phyloP scores from a whole-genome alignment of 2,113 vertebrate species.

The Zapornia atra region DNA sequence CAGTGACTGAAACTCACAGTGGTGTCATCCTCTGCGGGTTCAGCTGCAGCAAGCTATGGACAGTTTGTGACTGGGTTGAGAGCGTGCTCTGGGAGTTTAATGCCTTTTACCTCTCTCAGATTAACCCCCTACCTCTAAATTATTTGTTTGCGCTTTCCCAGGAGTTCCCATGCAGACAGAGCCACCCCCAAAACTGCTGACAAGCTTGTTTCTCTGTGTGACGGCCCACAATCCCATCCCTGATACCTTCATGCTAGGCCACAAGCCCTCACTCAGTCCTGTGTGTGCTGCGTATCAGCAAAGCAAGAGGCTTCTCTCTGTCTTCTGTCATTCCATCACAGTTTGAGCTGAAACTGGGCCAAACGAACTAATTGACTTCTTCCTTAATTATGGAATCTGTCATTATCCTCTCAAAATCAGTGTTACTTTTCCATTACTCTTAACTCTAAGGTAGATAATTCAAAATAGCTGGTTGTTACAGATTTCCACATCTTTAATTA shows the following conservation, averaged over 20 bases:
- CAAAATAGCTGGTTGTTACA: neutral
- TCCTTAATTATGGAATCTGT: neutral
- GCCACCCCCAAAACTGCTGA: neutral
- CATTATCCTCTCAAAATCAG: constrained; percentile 33
- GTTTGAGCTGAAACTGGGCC: neutral
- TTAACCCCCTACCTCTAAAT: neutral
- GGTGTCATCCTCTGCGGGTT: neutral
- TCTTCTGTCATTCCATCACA: neutral
- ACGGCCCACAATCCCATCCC: neutral
- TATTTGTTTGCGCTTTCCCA: neutral
- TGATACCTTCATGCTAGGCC: rapidly evolving
- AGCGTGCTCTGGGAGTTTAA: neutral
- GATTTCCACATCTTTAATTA: neutral
- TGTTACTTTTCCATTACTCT: neutral
- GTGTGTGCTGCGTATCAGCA: neutral
- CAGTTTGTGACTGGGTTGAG: neutral
- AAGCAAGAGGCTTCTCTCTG: neutral
- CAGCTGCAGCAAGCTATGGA: neutral
- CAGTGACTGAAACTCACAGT: neutral
- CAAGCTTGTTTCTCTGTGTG: rapidly evolving
- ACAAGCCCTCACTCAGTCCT: rapidly evolving
- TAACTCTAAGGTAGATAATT: neutral
- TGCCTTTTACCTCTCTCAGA: neutral
- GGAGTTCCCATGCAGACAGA: neutral
- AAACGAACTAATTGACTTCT: neutral